Evolutionary conservation across 2,888 invertebrate species (phyloP).

Genomic region (Mesorhabditis sp.): DNA sequence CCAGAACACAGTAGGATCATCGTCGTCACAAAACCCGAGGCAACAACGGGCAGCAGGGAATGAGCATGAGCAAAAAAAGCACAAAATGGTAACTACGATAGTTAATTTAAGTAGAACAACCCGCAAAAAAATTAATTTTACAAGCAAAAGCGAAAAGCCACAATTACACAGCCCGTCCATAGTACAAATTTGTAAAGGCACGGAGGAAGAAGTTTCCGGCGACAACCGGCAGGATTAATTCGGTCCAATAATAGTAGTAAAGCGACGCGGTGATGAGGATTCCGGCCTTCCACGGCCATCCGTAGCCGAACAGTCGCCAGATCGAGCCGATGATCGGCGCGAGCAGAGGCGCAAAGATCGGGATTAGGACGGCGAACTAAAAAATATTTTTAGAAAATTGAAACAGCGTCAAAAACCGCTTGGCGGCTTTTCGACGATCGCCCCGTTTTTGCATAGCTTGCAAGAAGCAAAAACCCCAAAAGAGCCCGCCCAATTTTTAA

Average conservation of each 20-base stretch:
- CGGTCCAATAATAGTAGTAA: not conserved
- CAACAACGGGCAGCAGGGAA: too few species aligned
- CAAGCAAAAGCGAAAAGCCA: too few species aligned
- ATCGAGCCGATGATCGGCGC: not conserved
- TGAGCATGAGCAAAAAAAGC: too few species aligned
- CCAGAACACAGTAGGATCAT: too few species aligned
- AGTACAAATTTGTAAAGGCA: not conserved
- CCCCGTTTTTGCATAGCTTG: too few species aligned
- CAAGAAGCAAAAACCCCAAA: too few species aligned
- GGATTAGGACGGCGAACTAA: not conserved
- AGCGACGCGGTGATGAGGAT: not conserved
- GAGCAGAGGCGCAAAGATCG: not conserved
- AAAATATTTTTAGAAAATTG: not conserved
- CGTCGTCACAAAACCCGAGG: too few species aligned
- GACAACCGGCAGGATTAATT: slow-evolving; percentile 2
- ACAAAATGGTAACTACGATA: too few species aligned
- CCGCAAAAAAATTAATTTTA: too few species aligned
- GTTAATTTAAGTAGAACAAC: too few species aligned
- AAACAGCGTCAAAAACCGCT: not conserved
- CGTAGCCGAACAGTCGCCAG: not conserved
- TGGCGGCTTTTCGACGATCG: not conserved
- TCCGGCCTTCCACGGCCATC: not conserved
- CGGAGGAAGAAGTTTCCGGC: not conserved
- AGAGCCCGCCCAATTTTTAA: too few species aligned
- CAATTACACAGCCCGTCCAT: not conserved